These are phyloP conservation scores for Rhinella marina DNA, from an alignment of 2,797 vertebrate genomes.

Conservation along the genomic window DNA sequence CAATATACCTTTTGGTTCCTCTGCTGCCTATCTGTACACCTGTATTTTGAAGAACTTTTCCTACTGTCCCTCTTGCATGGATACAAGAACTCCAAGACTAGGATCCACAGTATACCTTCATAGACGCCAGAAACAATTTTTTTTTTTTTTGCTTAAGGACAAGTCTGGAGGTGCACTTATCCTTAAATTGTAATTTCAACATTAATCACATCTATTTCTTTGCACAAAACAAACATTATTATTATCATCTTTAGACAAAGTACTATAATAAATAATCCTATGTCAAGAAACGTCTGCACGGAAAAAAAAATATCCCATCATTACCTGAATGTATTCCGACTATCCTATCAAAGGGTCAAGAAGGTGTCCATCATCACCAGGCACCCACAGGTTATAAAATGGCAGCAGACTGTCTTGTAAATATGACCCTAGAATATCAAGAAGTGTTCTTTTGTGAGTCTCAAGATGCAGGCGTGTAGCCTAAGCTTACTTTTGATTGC, in stretches of 20 bases:
- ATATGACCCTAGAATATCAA: conserved; percentile 25
- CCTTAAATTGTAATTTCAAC: background rate
- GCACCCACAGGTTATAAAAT: background rate
- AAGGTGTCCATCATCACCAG: conserved; percentile 34
- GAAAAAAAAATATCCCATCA: background rate
- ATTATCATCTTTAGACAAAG: conserved; percentile 1
- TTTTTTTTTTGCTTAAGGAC: background rate
- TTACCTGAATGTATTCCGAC: background rate
- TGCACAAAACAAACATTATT: conserved; percentile 5
- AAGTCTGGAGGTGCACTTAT: conserved; percentile 15
- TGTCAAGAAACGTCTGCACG: background rate
- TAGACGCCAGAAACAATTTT: background rate
- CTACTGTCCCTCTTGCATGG: background rate
- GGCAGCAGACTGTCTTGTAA: conserved; percentile 32
- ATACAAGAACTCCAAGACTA: background rate
- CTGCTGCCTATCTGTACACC: background rate
- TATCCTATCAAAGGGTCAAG: conserved; percentile 10
- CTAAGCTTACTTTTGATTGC: conserved; percentile 55
- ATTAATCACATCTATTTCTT: conserved; percentile 29
- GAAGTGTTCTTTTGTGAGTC: conserved; percentile 33
- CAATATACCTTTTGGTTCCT: background rate
- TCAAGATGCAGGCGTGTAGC: conserved; percentile 1
- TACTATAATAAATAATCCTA: background rate
- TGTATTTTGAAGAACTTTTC: background rate
- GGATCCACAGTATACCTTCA: background rate